These are phyloP conservation scores for Sylvietta virens DNA, from an alignment of 2,113 vertebrate genomes.

Conservation along the genomic window DNA sequence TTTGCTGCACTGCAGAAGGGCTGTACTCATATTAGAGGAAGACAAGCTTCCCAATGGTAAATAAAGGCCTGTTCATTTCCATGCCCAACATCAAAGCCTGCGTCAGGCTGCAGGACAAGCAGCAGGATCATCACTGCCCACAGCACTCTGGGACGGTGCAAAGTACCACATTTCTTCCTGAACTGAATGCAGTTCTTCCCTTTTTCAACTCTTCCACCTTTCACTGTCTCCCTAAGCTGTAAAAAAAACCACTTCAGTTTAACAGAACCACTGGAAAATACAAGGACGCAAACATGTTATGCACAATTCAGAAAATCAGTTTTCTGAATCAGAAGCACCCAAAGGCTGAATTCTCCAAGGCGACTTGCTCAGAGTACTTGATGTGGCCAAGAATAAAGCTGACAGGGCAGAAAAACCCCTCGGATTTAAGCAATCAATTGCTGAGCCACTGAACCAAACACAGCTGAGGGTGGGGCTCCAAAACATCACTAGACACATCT, in stretches of 20 bases:
- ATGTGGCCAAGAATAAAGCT: slow-evolving; percentile 1
- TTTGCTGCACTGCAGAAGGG: neutral
- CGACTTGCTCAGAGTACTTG: neutral
- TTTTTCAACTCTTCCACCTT: neutral
- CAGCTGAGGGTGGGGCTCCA: neutral
- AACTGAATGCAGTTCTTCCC: neutral
- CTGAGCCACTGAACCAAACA: neutral
- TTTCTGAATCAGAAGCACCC: slow-evolving; percentile 3
- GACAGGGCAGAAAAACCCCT: neutral
- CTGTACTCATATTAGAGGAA: neutral
- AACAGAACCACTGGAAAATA: neutral
- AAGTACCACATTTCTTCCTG: neutral
- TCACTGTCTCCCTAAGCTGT: neutral
- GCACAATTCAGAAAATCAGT: slow-evolving; percentile 4
- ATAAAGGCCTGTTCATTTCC: accelerated
- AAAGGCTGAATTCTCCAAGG: slow-evolving; percentile 6
- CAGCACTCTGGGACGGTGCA: neutral
- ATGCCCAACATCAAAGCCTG: neutral
- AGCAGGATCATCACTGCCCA: neutral
- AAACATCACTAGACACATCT: neutral
- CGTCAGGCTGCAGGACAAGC: neutral
- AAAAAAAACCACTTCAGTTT: neutral
- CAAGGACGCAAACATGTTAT: neutral
- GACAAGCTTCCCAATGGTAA: neutral
- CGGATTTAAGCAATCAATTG: neutral